These are phyloP conservation scores for Potorous gilbertii DNA, from an alignment of 2,797 vertebrate genomes.

Conservation along the genomic window DNA sequence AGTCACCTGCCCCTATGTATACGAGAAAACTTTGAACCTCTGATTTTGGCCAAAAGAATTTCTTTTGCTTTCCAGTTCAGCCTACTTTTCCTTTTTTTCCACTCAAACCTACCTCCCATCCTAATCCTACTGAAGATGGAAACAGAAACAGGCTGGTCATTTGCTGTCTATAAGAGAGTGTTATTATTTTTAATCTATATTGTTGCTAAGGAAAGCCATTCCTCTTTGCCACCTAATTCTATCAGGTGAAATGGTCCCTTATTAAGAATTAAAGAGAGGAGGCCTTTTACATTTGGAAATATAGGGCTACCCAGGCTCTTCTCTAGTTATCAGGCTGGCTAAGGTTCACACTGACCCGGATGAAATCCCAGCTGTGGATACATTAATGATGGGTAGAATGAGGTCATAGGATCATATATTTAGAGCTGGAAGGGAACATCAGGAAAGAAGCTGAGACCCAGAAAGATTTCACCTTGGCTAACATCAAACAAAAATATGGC, in stretches of 20 bases:
- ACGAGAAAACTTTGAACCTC: constrained; percentile 18
- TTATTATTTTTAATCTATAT: constrained; percentile 9
- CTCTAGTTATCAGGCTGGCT: not conserved
- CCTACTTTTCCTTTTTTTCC: not conserved
- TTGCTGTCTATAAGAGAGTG: not conserved
- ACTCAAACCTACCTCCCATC: not conserved
- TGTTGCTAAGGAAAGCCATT: constrained; percentile 13
- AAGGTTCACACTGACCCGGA: not conserved
- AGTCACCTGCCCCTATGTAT: not conserved
- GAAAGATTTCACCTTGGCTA: not conserved
- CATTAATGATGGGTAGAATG: not conserved
- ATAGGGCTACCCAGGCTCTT: not conserved
- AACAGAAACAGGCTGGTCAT: not conserved
- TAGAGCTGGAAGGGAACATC: not conserved
- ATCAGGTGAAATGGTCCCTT: not conserved
- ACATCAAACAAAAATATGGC: not conserved
- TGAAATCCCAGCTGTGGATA: not conserved
- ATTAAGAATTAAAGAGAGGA: constrained; percentile 21
- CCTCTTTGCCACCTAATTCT: constrained; percentile 34
- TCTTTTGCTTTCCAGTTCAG: not conserved
- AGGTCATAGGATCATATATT: not conserved
- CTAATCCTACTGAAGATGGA: not conserved
- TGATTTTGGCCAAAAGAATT: not conserved
- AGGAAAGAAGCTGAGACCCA: not conserved
- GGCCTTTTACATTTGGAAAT: constrained; percentile 4